Evolutionary conservation across 2,888 invertebrate species (phyloP).

Genomic region (Ochropleura leucogaster): DNA sequence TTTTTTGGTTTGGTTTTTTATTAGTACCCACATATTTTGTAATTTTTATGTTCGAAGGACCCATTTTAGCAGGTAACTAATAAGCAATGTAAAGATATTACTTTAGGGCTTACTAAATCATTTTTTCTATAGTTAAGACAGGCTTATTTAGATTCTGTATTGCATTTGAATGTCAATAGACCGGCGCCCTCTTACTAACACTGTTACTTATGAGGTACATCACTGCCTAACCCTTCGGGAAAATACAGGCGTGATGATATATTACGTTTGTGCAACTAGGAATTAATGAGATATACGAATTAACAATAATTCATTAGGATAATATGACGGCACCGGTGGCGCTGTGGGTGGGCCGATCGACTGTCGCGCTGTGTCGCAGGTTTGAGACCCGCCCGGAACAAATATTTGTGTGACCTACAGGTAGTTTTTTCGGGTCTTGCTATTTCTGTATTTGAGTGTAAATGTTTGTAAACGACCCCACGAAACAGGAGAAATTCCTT

Average conservation of each 20-base stretch:
- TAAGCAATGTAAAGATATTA: not conserved
- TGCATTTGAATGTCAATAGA: not conserved
- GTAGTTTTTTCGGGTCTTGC: too few relatives aligned
- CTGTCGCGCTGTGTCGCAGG: too few relatives aligned
- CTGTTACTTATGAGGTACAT: not conserved
- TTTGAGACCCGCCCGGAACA: too few relatives aligned
- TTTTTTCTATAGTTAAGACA: not conserved
- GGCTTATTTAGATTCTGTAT: not conserved
- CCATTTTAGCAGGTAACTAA: slow-evolving; percentile 16
- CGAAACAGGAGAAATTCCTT: too few relatives aligned
- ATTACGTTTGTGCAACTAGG: not conserved
- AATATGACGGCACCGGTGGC: too few relatives aligned
- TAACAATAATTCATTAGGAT: too few relatives aligned
- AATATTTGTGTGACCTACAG: too few relatives aligned
- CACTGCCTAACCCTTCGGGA: not conserved
- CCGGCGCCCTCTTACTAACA: not conserved
- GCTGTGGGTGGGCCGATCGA: too few relatives aligned
- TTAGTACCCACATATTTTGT: slow-evolving; percentile 13
- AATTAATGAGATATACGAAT: not conserved
- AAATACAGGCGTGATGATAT: not conserved
- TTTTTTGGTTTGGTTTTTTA: slow-evolving; percentile 38
- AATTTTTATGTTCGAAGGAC: not conserved
- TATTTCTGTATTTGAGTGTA: too few relatives aligned
- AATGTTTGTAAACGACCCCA: too few relatives aligned
- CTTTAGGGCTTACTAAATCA: not conserved